Conservation (phyloP, 1,140 invertebrate species). For the Lasioglossum baleicum region DNA sequence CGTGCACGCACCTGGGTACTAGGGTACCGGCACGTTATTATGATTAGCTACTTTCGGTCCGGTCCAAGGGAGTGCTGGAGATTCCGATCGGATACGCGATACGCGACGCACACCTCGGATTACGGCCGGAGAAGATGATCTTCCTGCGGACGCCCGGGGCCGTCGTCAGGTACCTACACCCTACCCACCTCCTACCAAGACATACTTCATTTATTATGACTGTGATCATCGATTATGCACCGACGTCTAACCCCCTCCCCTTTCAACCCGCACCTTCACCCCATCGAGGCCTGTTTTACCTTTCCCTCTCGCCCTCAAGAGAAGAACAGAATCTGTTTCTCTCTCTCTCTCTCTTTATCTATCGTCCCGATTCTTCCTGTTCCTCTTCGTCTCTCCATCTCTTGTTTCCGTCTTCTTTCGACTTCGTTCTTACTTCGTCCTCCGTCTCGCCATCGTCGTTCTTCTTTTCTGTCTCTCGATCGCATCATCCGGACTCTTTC, state of each 20-base stretch:
- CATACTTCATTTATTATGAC: conserved; percentile 80
- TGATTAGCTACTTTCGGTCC: conserved; percentile 77
- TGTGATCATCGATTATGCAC: conserved; percentile 79
- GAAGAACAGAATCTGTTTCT: not conserved
- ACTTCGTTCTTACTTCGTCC: too few relatives aligned
- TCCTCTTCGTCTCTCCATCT: not conserved
- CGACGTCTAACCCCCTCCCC: conserved; percentile 61
- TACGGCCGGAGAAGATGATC: conserved; percentile 77
- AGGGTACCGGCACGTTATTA: conserved; percentile 75
- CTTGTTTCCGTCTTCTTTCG: conserved; percentile 10
- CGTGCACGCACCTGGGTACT: conserved; percentile 71
- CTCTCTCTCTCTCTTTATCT: conserved; percentile 25
- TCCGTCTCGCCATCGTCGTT: conserved; percentile 1
- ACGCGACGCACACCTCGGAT: conserved; percentile 78
- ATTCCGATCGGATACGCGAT: conserved; percentile 78
- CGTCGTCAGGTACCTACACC: conserved; percentile 76
- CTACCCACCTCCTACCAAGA: conserved; percentile 73
- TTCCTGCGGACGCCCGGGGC: conserved; percentile 73
- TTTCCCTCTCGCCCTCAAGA: conserved; percentile 21
- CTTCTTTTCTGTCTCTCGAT: too few relatives aligned
- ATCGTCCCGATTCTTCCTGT: too few relatives aligned
- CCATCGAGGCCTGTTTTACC: conserved; percentile 49
- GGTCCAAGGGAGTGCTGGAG: conserved; percentile 70
- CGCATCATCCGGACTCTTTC: too few relatives aligned
- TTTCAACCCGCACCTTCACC: conserved; percentile 28